Percentiles rank a stretch among this genome's conserved stretches.
These are phyloP conservation scores for Ectemnius cavifrons DNA, from an alignment of 2,888 invertebrate genomes.

Conservation along the genomic window DNA sequence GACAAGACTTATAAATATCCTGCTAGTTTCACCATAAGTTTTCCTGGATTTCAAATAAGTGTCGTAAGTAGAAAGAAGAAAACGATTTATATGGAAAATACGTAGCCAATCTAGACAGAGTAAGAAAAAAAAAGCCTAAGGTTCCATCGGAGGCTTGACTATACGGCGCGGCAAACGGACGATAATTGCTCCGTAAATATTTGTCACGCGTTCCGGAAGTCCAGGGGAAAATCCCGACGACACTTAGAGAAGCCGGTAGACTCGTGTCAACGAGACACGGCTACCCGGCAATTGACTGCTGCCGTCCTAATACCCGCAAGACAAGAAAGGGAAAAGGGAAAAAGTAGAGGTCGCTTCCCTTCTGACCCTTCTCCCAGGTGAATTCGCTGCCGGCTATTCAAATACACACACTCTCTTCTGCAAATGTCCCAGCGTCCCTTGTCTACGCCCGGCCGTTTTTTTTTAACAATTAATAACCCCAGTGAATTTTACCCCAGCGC, in stretches of 20 bases:
- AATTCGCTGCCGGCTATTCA: constrained; percentile 21
- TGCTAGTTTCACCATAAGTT: too few species aligned
- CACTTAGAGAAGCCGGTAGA: neutral
- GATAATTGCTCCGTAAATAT: constrained; percentile 8
- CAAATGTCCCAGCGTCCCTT: constrained; percentile 43
- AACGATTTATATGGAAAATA: too few species aligned
- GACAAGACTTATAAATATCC: too few species aligned
- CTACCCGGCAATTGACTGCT: neutral
- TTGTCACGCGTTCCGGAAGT: neutral
- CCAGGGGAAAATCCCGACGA: neutral
- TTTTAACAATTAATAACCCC: constrained; percentile 56
- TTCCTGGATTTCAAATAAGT: too few species aligned
- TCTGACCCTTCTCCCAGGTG: neutral
- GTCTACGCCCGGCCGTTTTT: constrained; percentile 19
- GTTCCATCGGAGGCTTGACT: too few species aligned
- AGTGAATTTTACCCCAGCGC: constrained; percentile 47
- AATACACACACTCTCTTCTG: constrained; percentile 31
- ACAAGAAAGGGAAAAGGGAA: neutral
- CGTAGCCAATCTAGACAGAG: too few species aligned
- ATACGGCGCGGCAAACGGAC: neutral
- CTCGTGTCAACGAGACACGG: neutral
- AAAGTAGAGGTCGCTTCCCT: too few species aligned
- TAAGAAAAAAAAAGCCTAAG: too few species aligned
- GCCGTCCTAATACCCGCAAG: neutral
- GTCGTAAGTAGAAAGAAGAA: too few species aligned